Conservation (phyloP, 2,888 invertebrate species). For the Hoplodrina ambigua region DNA sequence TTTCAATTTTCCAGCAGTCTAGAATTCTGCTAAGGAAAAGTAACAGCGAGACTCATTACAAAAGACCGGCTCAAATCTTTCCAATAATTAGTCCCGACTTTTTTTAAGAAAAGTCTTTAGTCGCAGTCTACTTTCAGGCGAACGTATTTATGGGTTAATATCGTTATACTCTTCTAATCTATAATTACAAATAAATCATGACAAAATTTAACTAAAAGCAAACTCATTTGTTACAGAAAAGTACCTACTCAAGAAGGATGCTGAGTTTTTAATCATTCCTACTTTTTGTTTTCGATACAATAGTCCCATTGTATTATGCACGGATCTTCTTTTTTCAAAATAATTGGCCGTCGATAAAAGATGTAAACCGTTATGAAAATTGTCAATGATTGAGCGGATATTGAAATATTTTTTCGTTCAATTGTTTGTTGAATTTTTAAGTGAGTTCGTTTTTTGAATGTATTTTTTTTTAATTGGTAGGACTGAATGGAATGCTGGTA, state of each 20-base stretch:
- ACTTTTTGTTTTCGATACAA: conserved; percentile 14
- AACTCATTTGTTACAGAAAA: not conserved
- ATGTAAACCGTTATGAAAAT: conserved; percentile 14
- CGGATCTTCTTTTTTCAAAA: not conserved
- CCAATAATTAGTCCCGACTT: too few relatives aligned
- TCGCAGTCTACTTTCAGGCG: too few relatives aligned
- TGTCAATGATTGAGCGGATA: conserved; percentile 12
- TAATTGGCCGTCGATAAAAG: conserved; percentile 14
- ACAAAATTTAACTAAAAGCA: too few relatives aligned
- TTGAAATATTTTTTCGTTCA: conserved; percentile 6
- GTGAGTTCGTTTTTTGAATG: not conserved
- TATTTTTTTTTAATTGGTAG: not conserved
- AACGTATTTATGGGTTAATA: too few relatives aligned
- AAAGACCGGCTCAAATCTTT: too few relatives aligned
- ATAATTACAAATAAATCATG: too few relatives aligned
- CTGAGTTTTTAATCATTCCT: conserved; percentile 9
- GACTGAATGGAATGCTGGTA: too few relatives aligned
- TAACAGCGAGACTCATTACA: too few relatives aligned
- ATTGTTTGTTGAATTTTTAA: conserved; percentile 11
- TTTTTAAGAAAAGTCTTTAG: too few relatives aligned
- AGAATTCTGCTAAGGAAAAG: too few relatives aligned
- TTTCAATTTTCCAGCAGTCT: too few relatives aligned
- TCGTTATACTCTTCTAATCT: too few relatives aligned
- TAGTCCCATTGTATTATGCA: not conserved
- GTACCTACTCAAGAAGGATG: not conserved